phyloP scores from a whole-genome alignment of 1,140 invertebrate species.

The Drosophila fuyamai region DNA sequence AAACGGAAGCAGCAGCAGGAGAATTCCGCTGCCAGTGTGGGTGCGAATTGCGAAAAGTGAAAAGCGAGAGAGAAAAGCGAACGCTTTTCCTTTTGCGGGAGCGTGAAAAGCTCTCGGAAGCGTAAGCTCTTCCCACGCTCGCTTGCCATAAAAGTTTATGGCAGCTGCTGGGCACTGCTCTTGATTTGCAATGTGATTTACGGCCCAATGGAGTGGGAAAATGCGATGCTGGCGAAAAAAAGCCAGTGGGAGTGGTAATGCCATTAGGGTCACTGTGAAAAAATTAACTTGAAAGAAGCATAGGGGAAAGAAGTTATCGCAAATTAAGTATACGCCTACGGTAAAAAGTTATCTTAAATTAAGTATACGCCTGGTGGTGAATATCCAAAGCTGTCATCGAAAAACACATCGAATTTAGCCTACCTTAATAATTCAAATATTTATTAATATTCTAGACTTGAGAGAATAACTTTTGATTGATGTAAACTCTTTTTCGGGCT shows the following conservation, averaged over 20 bases:
- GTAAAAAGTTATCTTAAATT: too few species aligned
- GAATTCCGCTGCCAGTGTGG: constrained; percentile 20
- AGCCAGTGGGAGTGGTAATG: constrained; percentile 1
- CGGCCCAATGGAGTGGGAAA: constrained; percentile 13
- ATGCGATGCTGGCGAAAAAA: neutral
- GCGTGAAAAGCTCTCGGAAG: constrained; percentile 21
- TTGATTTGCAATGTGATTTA: constrained; percentile 77
- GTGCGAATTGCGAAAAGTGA: constrained; percentile 16
- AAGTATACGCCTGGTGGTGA: neutral
- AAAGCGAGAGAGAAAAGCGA: constrained; percentile 22
- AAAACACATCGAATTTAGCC: too few species aligned
- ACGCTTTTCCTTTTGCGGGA: constrained; percentile 36
- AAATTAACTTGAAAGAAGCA: neutral
- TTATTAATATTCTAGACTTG: too few species aligned
- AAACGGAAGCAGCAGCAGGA: constrained; percentile 43
- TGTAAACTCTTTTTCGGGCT: too few species aligned
- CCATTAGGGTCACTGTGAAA: constrained; percentile 3
- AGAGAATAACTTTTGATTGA: too few species aligned
- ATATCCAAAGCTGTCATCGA: too few species aligned
- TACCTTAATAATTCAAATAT: too few species aligned
- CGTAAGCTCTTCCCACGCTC: constrained; percentile 30
- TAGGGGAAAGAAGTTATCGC: neutral
- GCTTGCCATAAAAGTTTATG: constrained; percentile 69
- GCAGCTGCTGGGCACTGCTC: constrained; percentile 59
- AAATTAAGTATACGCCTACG: neutral